A percentile compares a stretch with the other conserved stretches of the same genome.
Evolutionary conservation across 2,888 invertebrate species (phyloP).

Genomic region (Yponomeuta cagnagella): DNA sequence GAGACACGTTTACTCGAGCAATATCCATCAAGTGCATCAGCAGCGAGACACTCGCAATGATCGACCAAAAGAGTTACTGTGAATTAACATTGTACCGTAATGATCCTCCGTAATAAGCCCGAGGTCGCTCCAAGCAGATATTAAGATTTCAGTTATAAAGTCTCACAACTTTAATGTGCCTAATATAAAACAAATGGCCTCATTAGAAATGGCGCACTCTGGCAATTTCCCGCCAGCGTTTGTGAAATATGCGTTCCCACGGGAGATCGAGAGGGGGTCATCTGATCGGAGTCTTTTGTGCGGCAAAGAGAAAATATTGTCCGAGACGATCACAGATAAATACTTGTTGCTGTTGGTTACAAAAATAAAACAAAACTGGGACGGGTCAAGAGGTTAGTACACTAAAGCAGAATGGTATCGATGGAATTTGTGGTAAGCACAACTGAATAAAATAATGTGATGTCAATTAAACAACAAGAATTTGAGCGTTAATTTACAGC

Average conservation of each 20-base stretch:
- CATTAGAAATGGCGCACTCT: conserved; percentile 16
- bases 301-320: conserved; percentile 57
- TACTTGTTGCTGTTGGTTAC: conserved; percentile 16
- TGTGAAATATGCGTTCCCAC: conserved; percentile 43
- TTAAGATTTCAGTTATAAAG: conserved; percentile 5
- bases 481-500: no score
- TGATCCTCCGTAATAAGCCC: conserved; percentile 22
- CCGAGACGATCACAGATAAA: conserved; percentile 27
- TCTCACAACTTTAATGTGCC: neutral
- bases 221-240: conserved; percentile 31
- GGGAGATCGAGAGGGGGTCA: conserved; percentile 48
- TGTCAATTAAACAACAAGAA: no score
- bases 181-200: conserved; percentile 15
- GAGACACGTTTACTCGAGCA: conserved; percentile 33
- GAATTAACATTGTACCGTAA: conserved; percentile 41
- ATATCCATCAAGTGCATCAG: conserved; percentile 34
- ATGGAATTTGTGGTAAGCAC: neutral
- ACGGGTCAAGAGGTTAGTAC: conserved; percentile 4
- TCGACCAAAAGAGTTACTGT: conserved; percentile 32
- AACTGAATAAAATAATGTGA: neutral
- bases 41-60: conserved; percentile 42
- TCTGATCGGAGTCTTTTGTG: conserved; percentile 54
- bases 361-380: conserved; percentile 15
- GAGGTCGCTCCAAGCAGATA: neutral
- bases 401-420: conserved; percentile 8